A percentile compares a stretch with the other conserved stretches of the same genome.
Conservation (phyloP, 1,140 invertebrate genomes). For the Choristoneura fumiferana region DNA sequence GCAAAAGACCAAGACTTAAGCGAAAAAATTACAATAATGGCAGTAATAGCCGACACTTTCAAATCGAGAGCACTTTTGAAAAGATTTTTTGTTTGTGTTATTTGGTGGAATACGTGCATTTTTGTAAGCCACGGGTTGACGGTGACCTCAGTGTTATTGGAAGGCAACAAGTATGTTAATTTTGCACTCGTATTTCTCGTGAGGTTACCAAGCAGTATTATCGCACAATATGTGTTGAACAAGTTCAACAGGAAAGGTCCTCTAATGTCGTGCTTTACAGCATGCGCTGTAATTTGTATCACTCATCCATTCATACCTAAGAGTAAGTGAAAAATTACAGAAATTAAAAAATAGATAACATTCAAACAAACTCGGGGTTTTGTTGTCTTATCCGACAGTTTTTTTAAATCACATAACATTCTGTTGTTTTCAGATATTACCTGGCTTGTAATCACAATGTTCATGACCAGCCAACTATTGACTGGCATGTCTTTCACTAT, state of each 20-base stretch:
- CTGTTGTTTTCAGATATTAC: slow-evolving; percentile 41
- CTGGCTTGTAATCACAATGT: slow-evolving; percentile 54
- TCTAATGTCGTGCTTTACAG: slow-evolving; percentile 42
- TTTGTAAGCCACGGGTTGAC: slow-evolving; percentile 89
- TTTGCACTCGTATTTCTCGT: slow-evolving; percentile 82
- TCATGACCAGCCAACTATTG: slow-evolving; percentile 81
- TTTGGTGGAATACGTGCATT: slow-evolving; percentile 85
- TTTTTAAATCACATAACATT: no score
- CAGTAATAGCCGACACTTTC: slow-evolving; percentile 34
- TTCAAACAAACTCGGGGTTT: no score
- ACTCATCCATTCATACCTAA: slow-evolving; percentile 44
- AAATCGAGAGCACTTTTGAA: slow-evolving; percentile 39
- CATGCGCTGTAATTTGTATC: slow-evolving; percentile 43
- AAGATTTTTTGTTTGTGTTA: slow-evolving; percentile 79
- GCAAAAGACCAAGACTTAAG: slow-evolving; percentile 37
- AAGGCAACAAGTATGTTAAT: slow-evolving; percentile 83
- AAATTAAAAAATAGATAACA: no score
- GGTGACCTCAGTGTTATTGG: slow-evolving; percentile 86
- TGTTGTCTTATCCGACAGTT: no score
- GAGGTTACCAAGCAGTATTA: slow-evolving; percentile 84
- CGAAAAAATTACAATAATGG: slow-evolving; percentile 20
- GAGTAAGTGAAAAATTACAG: slow-evolving; percentile 35
- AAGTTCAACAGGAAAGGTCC: slow-evolving; percentile 48
- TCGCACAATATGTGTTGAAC: slow-evolving; percentile 61
- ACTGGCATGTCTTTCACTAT: slow-evolving; percentile 79